A percentile compares a stretch with the other conserved stretches of the same genome.
Conservation (phyloP, 2,888 invertebrate genomes). For the Ennomos quercinarius region DNA sequence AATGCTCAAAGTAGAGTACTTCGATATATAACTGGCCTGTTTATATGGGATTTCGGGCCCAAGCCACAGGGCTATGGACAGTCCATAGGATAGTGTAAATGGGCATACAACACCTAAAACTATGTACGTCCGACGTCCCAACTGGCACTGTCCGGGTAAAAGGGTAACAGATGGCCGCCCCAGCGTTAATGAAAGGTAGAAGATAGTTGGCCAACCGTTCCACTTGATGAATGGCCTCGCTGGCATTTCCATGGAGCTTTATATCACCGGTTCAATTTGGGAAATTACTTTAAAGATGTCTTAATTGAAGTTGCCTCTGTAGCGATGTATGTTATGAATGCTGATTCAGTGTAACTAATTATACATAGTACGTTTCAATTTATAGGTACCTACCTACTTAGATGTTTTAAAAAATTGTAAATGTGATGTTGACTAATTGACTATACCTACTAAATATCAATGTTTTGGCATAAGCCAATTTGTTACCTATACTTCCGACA, state of each 20-base stretch:
- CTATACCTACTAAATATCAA: no score
- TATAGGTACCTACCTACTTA: no score
- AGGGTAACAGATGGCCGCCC: conserved; percentile 22
- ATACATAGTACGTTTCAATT: no score
- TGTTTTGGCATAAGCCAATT: no score
- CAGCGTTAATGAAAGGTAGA: conserved; percentile 38
- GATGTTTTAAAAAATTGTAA: no score
- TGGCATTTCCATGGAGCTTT: conserved; percentile 35
- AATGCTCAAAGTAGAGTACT: no score
- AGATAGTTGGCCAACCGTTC: conserved; percentile 40
- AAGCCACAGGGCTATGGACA: no score
- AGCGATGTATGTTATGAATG: conserved; percentile 11
- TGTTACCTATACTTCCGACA: no score
- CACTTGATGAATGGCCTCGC: conserved; percentile 35
- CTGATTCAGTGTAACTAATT: conserved; percentile 3
- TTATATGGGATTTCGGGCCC: no score
- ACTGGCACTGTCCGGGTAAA: neutral
- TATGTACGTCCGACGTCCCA: neutral
- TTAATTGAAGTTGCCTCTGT: conserved; percentile 37
- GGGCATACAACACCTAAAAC: neutral
- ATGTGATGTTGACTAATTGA: no score
- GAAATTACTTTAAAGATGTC: conserved; percentile 29
- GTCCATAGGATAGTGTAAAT: no score
- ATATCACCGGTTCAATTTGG: conserved; percentile 32
- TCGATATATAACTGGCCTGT: no score